Evolutionary conservation across 2,113 vertebrate genomes (phyloP), one percentile per base, ranked within the genome.

Genomic region (Psephotus haematonotus): DNA sequence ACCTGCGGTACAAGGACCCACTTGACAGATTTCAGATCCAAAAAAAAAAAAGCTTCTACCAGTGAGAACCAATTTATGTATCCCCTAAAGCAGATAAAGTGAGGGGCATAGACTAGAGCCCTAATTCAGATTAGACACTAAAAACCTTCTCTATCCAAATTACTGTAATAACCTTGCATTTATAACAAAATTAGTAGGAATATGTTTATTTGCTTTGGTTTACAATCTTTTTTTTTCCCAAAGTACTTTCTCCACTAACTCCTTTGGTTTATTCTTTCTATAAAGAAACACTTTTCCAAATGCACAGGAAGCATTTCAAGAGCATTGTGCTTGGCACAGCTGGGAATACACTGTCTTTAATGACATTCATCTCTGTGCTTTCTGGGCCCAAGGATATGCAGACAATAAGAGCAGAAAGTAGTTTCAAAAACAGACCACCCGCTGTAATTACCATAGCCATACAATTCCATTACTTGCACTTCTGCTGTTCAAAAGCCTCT

Each of bases 221-320:
- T 75, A 50, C 72, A 57, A 24, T 23, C 3, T 75, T 69, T 69
- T 76, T 72, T 72, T 72, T 72, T 70, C 6, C 11, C 19, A 13
- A 81, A 68, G 33, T 69, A 31, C 69, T 65, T 85, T 57, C 41
- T 24, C 24, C 12, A 39, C 13, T 68, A 43, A 17, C 33, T 77
- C 27, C 41, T 53, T 20, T 57, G 7, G 27, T 81, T 84, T 33
- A 76, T 86, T 31, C 39, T 88, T 86, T 81, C 35, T 88, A 67
- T 80, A 85, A 91, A 91, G 53, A 84, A 94, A 91, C 19, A 44
- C 35, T 96, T 84, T 53, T 82, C 44, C 33, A 93, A 81, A 95
- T 7, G 5, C 47, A 55, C 43, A 47, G 65, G 33, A 93, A 75
- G 39, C 83, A 50, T 92, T 91, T 92, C 44, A 78, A 71, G 33